Evolutionary conservation across 64 coral and sea anemone genomes (phyloP), one percentile per base, ranked within the genome.

Genomic region (Trachythela sp.): DNA sequence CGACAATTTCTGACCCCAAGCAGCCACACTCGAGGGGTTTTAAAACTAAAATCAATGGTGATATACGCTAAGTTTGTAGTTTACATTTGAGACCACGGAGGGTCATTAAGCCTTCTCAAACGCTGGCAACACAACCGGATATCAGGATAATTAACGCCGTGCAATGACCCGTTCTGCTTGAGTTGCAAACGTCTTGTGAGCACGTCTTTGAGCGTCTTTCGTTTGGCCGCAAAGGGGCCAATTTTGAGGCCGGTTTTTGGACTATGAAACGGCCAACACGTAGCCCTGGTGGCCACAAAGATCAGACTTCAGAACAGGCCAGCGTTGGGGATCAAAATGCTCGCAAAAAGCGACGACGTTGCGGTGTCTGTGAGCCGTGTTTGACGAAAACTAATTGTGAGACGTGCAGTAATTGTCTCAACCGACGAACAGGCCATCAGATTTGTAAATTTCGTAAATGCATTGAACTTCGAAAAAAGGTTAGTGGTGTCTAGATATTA

Each of bases 371-470:
- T 37, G 89, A 94, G 34, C 96, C 96, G 22, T 99, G 96, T 87
- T 56, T 92, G 9, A 91, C 89, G 3, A 99, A 99, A 92, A 93
- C 94, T 59, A 99, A 99, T 72, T 99, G 96, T 41, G 96, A 93
- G 32, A 93, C 94, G 20, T 99, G 96, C 87, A 99, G 96, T 85
- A 99, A 99, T 86, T 99, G 96, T 91, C 91, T 99, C 43, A 99
- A 99, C 85, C 91, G 96, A 40, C 92, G 94, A 86, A 99, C 96
- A 48, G 96, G 96, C 64, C 96, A 99, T 93, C 96, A 99, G 85
- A 99, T 99, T 89, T 99, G 96, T 91, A 99, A 99, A 93, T 99
- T 88, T 87, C 91, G 96, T 71, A 99, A 99, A 91, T 99, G 96
- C 71, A 88, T 99, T 93, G 93, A 99, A 91, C 93, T 99, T 14